These are phyloP conservation scores for Proterorhinus semilunaris DNA, from an alignment of 2,113 vertebrate genomes.

Conservation along the genomic window DNA sequence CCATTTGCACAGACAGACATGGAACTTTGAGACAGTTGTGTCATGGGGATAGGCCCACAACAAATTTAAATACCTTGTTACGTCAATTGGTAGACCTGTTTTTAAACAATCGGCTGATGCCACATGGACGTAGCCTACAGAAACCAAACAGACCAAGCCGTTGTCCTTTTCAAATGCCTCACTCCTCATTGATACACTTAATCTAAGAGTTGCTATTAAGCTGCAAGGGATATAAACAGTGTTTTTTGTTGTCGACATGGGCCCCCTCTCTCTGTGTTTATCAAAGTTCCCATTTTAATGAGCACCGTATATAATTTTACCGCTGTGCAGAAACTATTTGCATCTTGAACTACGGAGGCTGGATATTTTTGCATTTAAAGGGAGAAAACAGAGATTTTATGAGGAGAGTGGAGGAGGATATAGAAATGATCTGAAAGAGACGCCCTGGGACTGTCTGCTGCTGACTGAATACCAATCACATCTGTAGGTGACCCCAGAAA, in stretches of 20 bases:
- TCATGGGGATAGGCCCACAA: too few relatives aligned
- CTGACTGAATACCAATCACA: slow-evolving; percentile 5
- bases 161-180: too few relatives aligned
- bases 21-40: too few relatives aligned
- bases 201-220: too few relatives aligned
- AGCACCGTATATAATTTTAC: neutral
- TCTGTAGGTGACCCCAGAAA: slow-evolving; percentile 5
- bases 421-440: neutral
- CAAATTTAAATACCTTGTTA: too few relatives aligned
- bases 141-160: too few relatives aligned
- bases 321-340: neutral
- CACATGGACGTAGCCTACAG: too few relatives aligned
- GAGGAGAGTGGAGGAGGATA: neutral
- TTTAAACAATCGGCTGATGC: too few relatives aligned
- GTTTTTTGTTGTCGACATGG: neutral
- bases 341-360: neutral
- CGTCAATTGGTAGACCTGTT: too few relatives aligned
- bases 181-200: too few relatives aligned
- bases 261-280: neutral
- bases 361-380: neutral
- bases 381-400: neutral
- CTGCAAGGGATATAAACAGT: too few relatives aligned
- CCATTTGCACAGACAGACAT: too few relatives aligned
- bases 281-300: neutral
- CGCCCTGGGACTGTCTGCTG: neutral